These are phyloP conservation scores for Cassiopea andromeda DNA, from an alignment of 30 jellyfish, hydroid and myxozoan genomes.

Conservation along the genomic window DNA sequence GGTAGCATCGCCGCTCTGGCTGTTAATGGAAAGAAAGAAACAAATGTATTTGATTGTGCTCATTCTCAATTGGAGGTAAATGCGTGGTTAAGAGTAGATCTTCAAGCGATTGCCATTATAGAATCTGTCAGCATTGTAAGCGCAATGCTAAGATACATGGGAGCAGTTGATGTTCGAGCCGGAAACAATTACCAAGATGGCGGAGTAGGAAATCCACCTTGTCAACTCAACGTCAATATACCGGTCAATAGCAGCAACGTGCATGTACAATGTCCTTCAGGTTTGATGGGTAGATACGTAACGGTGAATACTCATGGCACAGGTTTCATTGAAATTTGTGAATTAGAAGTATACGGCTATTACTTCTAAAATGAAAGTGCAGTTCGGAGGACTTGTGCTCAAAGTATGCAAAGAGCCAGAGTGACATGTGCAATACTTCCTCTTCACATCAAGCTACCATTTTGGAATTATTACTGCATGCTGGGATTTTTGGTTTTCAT, in stretches of 20 bases:
- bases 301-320: not conserved
- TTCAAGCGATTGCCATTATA: not conserved
- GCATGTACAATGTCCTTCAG: not conserved
- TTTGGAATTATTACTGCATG: too few species aligned
- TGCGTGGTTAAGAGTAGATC: slow-evolving; percentile 12
- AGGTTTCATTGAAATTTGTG: slow-evolving; percentile 1
- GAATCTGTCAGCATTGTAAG: not conserved
- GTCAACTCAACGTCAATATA: not conserved
- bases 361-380: not conserved
- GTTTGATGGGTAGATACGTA: not conserved
- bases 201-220: slow-evolving; percentile 12
- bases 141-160: not conserved
- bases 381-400: too few species aligned
- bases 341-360: slow-evolving; percentile 18
- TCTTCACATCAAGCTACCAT: too few species aligned
- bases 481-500: too few species aligned
- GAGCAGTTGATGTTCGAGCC: slow-evolving; percentile 1
- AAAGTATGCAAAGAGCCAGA: too few species aligned
- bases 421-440: too few species aligned
- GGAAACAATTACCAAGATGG: slow-evolving; percentile 2
- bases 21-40: slow-evolving; percentile 12
- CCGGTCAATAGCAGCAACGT: not conserved
- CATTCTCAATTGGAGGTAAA: not conserved
- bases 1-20: not conserved
- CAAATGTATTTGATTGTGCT: not conserved